Conservation (phyloP, 2,888 invertebrate genomes). For the Andrena trimmerana region DNA sequence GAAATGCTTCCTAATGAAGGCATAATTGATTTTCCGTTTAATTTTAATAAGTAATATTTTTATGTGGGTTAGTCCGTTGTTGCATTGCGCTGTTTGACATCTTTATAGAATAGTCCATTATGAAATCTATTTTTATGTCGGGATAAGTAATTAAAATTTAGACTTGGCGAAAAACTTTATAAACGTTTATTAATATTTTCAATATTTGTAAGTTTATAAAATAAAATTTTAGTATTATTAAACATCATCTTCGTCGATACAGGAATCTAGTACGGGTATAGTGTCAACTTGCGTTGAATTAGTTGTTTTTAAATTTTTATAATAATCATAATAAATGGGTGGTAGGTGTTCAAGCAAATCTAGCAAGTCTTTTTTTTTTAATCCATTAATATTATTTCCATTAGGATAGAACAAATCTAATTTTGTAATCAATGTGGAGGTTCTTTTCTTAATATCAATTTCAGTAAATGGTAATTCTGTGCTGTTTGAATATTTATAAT, state of each 20-base stretch:
- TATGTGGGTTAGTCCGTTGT: background rate
- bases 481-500: no score
- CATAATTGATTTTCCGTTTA: background rate
- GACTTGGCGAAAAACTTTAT: background rate
- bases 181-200: background rate
- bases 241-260: background rate
- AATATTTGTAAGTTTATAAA: background rate
- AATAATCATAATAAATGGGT: no score
- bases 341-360: no score
- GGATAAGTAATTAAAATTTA: background rate
- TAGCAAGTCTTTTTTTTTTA: no score
- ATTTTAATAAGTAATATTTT: background rate
- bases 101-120: slow-evolving; percentile 2
- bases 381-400: no score
- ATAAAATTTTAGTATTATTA: background rate
- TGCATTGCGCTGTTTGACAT: background rate
- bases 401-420: no score
- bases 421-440: no score
- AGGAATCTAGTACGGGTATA: background rate
- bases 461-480: no score
- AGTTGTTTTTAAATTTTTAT: no score
- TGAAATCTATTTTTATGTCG: background rate
- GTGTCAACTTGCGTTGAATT: no score
- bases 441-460: no score
- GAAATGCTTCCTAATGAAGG: background rate